These are phyloP conservation scores for Phyllopteryx taeniolatus DNA, from an alignment of 2,113 vertebrate species.

Conservation along the genomic window DNA sequence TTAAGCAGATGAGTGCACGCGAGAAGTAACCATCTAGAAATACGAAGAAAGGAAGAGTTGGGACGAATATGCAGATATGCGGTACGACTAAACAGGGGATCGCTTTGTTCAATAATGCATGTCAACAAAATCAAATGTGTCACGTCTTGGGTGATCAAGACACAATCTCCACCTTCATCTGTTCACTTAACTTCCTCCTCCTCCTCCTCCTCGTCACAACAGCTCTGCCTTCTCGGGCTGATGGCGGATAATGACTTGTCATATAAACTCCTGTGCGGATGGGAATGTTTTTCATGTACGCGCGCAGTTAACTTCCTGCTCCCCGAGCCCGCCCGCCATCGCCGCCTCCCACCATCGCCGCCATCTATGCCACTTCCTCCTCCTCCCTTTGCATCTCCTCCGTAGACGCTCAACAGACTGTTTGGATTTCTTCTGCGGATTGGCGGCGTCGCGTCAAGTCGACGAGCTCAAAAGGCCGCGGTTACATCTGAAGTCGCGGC, in stretches of 20 bases:
- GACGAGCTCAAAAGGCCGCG: slow-evolving; percentile 42
- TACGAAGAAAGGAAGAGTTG: slow-evolving; percentile 8
- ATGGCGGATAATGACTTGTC: slow-evolving; percentile 56
- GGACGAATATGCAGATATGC: slow-evolving; percentile 5
- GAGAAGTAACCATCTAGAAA: slow-evolving; percentile 5
- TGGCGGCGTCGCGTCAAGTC: slow-evolving; percentile 35
- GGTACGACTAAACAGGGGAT: slow-evolving; percentile 1
- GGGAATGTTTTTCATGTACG: slow-evolving; percentile 6
- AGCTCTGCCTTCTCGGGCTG: slow-evolving; percentile 31
- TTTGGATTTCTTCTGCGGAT: slow-evolving; percentile 39
- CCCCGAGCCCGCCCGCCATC: slow-evolving; percentile 11
- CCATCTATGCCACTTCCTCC: slow-evolving; percentile 23
- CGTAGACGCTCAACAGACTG: slow-evolving; percentile 27
- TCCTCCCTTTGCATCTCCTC: slow-evolving; percentile 38
- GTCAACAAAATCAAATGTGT: slow-evolving; percentile 39
- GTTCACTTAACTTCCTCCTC: slow-evolving; percentile 40
- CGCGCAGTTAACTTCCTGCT: slow-evolving; percentile 5
- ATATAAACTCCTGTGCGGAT: slow-evolving; percentile 30
- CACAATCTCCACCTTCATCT: slow-evolving; percentile 2
- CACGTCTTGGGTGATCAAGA: slow-evolving; percentile 24
- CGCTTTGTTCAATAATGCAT: slow-evolving; percentile 27
- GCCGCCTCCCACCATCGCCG: slow-evolving; percentile 30
- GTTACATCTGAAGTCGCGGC: slow-evolving; percentile 30
- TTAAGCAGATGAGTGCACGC: neutral
- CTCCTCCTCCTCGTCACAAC: slow-evolving; percentile 6